Evolutionary conservation across 1,140 invertebrate genomes (phyloP).

Genomic region (Drosophila nikananu): DNA sequence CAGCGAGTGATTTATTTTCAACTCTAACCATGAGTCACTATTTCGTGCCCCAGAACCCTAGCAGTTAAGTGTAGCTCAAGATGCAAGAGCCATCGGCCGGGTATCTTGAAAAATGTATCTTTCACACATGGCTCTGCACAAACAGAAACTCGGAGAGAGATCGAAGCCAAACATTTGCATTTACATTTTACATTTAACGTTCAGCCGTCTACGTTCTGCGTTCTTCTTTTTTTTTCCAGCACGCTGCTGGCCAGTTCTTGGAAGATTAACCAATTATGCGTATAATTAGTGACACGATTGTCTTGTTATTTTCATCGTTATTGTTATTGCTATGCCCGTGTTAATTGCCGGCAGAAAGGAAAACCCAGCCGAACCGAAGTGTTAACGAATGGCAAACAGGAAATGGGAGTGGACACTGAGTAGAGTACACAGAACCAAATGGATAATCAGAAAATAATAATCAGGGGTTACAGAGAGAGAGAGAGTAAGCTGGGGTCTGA

Average conservation of each 20-base stretch:
- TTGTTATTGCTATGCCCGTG: slow-evolving; percentile 71
- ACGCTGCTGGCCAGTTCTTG: slow-evolving; percentile 62
- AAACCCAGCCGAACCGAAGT: slow-evolving; percentile 58
- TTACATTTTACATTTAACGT: slow-evolving; percentile 65
- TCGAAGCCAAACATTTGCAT: slow-evolving; percentile 58
- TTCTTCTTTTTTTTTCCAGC: slow-evolving; percentile 9
- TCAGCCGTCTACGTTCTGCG: slow-evolving; percentile 4
- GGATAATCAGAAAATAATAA: not conserved
- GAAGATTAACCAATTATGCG: slow-evolving; percentile 83
- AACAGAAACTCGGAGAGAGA: slow-evolving; percentile 40
- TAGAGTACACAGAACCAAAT: slow-evolving; percentile 7
- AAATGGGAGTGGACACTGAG: slow-evolving; percentile 30
- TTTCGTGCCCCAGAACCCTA: slow-evolving; percentile 24
- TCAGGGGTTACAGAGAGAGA: not conserved
- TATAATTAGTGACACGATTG: slow-evolving; percentile 84
- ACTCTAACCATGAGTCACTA: slow-evolving; percentile 23
- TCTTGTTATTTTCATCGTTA: slow-evolving; percentile 66
- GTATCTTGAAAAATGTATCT: slow-evolving; percentile 52
- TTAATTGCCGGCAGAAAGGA: slow-evolving; percentile 74
- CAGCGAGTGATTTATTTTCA: slow-evolving; percentile 24
- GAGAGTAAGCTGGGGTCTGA: not conserved
- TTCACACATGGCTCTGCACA: slow-evolving; percentile 46
- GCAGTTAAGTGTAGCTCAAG: slow-evolving; percentile 3
- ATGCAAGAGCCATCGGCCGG: slow-evolving; percentile 18
- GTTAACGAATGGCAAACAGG: slow-evolving; percentile 73